A percentile compares a stretch with the other conserved stretches of the same genome.
These are phyloP conservation scores for Tachypleus tridentatus DNA, from an alignment of 1,140 invertebrate genomes.

Conservation along the genomic window DNA sequence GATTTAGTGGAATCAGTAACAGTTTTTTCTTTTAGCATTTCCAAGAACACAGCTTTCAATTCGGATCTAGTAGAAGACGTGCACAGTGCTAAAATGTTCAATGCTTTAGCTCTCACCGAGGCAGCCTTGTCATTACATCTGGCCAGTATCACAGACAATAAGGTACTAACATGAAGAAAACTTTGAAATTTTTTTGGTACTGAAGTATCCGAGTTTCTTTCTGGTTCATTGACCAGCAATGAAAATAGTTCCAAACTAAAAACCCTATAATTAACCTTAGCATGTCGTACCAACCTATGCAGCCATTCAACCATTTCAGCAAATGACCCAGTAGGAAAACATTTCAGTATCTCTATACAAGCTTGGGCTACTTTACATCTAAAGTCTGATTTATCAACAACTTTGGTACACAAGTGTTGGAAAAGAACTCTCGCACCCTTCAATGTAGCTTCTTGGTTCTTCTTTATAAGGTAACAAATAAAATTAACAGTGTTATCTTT, in stretches of 20 bases:
- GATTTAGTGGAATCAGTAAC: neutral
- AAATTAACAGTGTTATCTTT: slow-evolving; percentile 41
- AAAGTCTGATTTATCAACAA: slow-evolving; percentile 45
- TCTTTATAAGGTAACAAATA: slow-evolving; percentile 36
- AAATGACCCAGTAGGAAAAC: slow-evolving; percentile 33
- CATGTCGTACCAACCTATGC: slow-evolving; percentile 37
- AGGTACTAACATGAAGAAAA: slow-evolving; percentile 31
- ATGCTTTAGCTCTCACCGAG: slow-evolving; percentile 44
- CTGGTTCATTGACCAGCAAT: slow-evolving; percentile 35
- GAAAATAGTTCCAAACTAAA: slow-evolving; percentile 45
- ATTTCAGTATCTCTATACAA: slow-evolving; percentile 38
- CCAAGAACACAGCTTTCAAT: slow-evolving; percentile 20
- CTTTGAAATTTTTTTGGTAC: neutral
- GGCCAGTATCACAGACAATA: slow-evolving; percentile 39
- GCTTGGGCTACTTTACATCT: slow-evolving; percentile 40
- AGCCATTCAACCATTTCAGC: slow-evolving; percentile 39
- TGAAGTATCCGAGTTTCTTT: slow-evolving; percentile 15
- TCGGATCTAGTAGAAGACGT: slow-evolving; percentile 19
- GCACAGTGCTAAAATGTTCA: slow-evolving; percentile 36
- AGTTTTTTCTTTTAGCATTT: neutral
- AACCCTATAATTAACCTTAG: slow-evolving; percentile 38
- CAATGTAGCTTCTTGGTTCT: slow-evolving; percentile 32
- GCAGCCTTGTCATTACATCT: slow-evolving; percentile 44
- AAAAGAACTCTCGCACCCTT: slow-evolving; percentile 38
- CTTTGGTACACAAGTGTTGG: slow-evolving; percentile 44